phyloP scores from a whole-genome alignment of 1,140 invertebrate genomes.

The Antheraea pernyi region DNA sequence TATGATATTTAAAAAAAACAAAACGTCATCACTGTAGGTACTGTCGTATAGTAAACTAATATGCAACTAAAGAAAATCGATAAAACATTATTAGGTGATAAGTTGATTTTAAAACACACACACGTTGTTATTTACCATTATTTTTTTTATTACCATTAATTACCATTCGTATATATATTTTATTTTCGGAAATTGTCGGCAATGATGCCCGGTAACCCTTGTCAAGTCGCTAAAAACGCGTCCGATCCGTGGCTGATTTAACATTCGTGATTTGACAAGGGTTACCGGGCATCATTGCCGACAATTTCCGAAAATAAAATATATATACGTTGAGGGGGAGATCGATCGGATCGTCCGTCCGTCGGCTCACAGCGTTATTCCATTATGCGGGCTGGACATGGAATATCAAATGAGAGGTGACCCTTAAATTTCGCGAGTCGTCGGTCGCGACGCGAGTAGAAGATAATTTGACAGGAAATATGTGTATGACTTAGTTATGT shows the following conservation, averaged over 20 bases:
- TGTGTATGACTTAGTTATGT: slow-evolving; percentile 8
- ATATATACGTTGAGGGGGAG: slow-evolving; percentile 36
- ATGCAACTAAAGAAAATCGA: no score
- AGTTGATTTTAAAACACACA: no score
- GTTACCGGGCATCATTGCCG: slow-evolving; percentile 57
- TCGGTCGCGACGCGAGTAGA: slow-evolving; percentile 28
- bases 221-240: slow-evolving; percentile 49
- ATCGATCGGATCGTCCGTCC: slow-evolving; percentile 49
- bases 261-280: slow-evolving; percentile 36
- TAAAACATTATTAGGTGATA: no score
- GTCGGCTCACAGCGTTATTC: slow-evolving; percentile 67
- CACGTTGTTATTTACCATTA: no score
- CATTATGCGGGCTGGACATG: slow-evolving; percentile 58
- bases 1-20: no score
- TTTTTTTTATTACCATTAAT: no score
- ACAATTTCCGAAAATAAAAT: slow-evolving; percentile 73
- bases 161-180: slow-evolving; percentile 56
- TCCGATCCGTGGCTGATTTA: slow-evolving; percentile 16
- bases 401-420: slow-evolving; percentile 67
- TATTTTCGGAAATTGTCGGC: slow-evolving; percentile 71
- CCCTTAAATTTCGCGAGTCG: slow-evolving; percentile 52
- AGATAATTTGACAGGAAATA: slow-evolving; percentile 45
- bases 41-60: no score
- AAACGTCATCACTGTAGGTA: no score
- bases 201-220: slow-evolving; percentile 57